These are phyloP conservation scores for Trichogramma dendrolimi DNA, from an alignment of 2,888 invertebrate species.

Conservation along the genomic window DNA sequence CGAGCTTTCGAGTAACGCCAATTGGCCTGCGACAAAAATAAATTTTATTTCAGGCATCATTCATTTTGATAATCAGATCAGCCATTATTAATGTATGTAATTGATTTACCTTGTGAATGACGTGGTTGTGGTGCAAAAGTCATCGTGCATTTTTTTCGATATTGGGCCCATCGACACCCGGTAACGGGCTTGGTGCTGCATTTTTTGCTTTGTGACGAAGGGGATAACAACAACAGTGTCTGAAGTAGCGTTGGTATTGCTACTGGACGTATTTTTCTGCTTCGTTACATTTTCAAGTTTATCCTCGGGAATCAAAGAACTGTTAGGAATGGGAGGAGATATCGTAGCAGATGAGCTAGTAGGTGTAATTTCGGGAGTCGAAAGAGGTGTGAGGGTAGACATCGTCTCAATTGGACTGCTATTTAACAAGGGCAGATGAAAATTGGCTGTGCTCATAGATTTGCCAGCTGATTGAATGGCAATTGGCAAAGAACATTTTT, in stretches of 20 bases:
- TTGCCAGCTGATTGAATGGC: conserved; percentile 56
- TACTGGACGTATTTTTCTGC: neutral
- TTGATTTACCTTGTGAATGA: conserved; percentile 27
- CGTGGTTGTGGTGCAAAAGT: conserved; percentile 3
- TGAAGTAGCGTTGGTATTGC: neutral
- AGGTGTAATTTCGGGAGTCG: conserved; percentile 56
- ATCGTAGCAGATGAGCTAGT: conserved; percentile 62
- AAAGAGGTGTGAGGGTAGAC: conserved; percentile 52
- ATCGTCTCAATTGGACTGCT: conserved; percentile 49
- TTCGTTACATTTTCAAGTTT: neutral
- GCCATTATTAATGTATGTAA: neutral
- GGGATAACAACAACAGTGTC: conserved; percentile 35
- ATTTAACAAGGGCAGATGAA: conserved; percentile 50
- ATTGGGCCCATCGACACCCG: conserved; percentile 25
- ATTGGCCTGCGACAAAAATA: conserved; percentile 5
- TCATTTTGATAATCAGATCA: neutral
- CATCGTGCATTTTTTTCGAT: conserved; percentile 20
- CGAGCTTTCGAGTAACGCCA: neutral
- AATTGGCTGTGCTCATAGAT: conserved; percentile 35
- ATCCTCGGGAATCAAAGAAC: conserved; percentile 52
- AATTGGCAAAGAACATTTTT: conserved; percentile 62
- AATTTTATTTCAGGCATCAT: neutral
- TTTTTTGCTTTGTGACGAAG: conserved; percentile 34
- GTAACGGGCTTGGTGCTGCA: conserved; percentile 35
- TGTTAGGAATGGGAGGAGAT: conserved; percentile 66